A percentile compares a stretch with the other conserved stretches of the same genome.
phyloP scores from a whole-genome alignment of 2,797 vertebrate genomes.

The Gouania willdenowi region DNA sequence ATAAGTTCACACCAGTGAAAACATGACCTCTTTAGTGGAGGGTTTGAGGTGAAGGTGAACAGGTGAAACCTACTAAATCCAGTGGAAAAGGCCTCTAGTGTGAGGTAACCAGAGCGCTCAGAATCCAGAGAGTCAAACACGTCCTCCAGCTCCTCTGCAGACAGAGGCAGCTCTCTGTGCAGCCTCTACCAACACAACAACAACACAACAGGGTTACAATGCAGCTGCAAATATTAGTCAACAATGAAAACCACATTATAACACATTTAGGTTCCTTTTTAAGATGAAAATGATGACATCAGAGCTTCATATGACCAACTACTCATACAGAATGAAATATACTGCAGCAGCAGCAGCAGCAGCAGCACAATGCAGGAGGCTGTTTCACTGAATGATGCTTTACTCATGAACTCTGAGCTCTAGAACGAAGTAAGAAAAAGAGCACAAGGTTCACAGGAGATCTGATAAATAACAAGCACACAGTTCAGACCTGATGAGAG shows the following conservation, averaged over 20 bases:
- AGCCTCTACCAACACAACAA: slow-evolving; percentile 77
- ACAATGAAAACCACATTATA: neutral
- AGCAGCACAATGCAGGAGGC: neutral
- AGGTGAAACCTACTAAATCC: slow-evolving; percentile 90
- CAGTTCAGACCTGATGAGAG: slow-evolving; percentile 1
- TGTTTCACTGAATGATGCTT: no score
- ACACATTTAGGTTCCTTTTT: neutral
- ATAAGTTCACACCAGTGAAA: no score
- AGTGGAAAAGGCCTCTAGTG: slow-evolving; percentile 82
- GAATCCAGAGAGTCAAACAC: slow-evolving; percentile 88
- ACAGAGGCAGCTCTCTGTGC: slow-evolving; percentile 82
- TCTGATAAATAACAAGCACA: slow-evolving; percentile 14
- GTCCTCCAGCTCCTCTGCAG: slow-evolving; percentile 85
- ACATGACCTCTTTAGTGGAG: no score
- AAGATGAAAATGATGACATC: no score
- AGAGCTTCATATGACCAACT: no score
- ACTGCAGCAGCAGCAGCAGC: neutral
- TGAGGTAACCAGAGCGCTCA: slow-evolving; percentile 82
- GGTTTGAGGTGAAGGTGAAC: no score
- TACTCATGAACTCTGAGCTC: slow-evolving; percentile 5
- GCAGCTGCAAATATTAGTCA: neutral
- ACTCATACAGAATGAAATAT: neutral
- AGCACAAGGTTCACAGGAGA: slow-evolving; percentile 4
- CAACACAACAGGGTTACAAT: slow-evolving; percentile 15
- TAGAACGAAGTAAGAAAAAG: slow-evolving; percentile 27